Percentiles rank a stretch among this genome's conserved stretches.
phyloP scores from a whole-genome alignment of 1,140 invertebrate species.

The Lasioglossum baleicum region DNA sequence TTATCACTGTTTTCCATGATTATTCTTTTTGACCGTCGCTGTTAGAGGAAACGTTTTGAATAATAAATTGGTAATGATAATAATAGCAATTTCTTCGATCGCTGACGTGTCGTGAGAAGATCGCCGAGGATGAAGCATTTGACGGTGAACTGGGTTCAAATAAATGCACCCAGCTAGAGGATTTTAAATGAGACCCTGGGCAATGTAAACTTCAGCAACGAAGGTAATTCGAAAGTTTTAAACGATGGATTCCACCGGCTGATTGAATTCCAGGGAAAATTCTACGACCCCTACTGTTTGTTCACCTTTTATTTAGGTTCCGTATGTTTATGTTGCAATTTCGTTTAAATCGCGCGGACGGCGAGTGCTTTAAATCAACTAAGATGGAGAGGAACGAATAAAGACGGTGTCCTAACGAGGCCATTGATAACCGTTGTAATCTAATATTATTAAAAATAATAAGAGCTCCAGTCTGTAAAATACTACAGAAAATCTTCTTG shows the following conservation, averaged over 20 bases:
- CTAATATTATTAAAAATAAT: too few relatives aligned
- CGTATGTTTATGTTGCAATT: constrained; percentile 27
- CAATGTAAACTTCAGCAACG: constrained; percentile 17
- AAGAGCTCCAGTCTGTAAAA: too few relatives aligned
- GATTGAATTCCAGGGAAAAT: constrained; percentile 20
- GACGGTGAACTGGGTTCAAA: not conserved
- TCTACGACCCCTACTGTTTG: constrained; percentile 16
- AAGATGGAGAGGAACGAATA: not conserved
- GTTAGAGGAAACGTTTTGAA: too few relatives aligned
- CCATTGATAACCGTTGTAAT: too few relatives aligned
- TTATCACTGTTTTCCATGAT: too few relatives aligned
- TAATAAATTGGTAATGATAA: too few relatives aligned
- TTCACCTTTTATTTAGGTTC: constrained; percentile 16
- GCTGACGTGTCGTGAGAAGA: too few relatives aligned
- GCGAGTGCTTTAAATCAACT: not conserved
- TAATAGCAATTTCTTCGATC: too few relatives aligned
- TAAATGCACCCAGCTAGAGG: not conserved
- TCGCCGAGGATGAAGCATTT: not conserved
- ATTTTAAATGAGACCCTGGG: constrained; percentile 35
- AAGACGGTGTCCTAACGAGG: not conserved
- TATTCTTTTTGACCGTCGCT: too few relatives aligned
- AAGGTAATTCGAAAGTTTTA: constrained; percentile 41
- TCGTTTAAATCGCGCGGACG: not conserved
- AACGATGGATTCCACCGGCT: constrained; percentile 32
- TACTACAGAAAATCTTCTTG: too few relatives aligned